Conservation (phyloP, 2,888 invertebrate genomes). For the Drosophila borealis region DNA sequence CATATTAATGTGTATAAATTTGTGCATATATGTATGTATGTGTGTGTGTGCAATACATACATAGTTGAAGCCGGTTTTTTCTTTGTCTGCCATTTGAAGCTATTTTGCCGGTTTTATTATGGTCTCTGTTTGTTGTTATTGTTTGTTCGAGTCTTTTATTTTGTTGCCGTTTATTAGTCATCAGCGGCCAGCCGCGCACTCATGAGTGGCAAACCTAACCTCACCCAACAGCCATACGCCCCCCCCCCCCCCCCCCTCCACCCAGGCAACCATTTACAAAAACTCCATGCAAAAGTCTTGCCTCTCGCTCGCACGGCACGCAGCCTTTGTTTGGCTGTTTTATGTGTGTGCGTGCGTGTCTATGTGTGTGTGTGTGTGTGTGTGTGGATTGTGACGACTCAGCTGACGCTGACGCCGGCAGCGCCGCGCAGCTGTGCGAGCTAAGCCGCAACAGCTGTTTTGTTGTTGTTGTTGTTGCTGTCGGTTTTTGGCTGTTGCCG, state of each 20-base stretch:
- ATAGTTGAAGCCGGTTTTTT: slow-evolving; percentile 71
- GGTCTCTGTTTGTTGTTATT: slow-evolving; percentile 48
- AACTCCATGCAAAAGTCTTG: slow-evolving; percentile 39
- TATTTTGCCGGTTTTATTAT: slow-evolving; percentile 70
- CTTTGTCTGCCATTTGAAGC: slow-evolving; percentile 68
- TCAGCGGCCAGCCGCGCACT: slow-evolving; percentile 31
- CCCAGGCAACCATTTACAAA: slow-evolving; percentile 37
- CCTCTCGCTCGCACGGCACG: slow-evolving; percentile 13
- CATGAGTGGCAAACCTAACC: slow-evolving; percentile 37
- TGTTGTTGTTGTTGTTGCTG: slow-evolving; percentile 38
- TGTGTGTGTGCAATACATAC: slow-evolving; percentile 13
- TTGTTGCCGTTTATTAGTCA: slow-evolving; percentile 66
- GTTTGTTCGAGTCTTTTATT: slow-evolving; percentile 32
- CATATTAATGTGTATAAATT: background rate
- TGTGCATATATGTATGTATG: background rate
- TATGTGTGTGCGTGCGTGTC: slow-evolving; percentile 16
- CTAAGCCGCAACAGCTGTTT: slow-evolving; percentile 64
- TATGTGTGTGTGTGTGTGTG: slow-evolving; percentile 13
- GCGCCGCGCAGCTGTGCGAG: slow-evolving; percentile 54
- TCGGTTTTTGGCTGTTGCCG: slow-evolving; percentile 38
- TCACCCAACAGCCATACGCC: slow-evolving; percentile 14
- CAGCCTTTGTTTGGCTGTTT: slow-evolving; percentile 59
- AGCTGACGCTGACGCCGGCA: slow-evolving; percentile 49
- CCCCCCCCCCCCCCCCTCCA: background rate
- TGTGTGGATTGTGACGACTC: slow-evolving; percentile 32